phyloP scores from a whole-genome alignment of 2,113 vertebrate genomes.

The Limnothrissa miodon region DNA sequence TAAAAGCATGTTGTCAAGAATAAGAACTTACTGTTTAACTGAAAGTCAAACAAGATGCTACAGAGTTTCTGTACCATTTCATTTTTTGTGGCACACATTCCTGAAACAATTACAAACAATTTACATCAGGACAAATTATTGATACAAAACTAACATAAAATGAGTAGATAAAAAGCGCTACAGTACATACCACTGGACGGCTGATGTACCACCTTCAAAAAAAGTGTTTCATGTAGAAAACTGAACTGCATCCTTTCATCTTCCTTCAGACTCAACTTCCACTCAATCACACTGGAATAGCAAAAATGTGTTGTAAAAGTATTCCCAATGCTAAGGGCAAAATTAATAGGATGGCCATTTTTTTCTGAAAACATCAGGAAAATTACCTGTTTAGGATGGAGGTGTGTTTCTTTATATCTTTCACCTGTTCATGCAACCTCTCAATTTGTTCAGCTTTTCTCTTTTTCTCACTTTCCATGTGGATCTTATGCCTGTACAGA shows the following conservation, averaged over 20 bases:
- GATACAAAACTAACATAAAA: not conserved
- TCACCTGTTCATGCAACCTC: not conserved
- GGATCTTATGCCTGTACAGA: conserved; percentile 55
- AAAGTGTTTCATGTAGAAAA: conserved; percentile 65
- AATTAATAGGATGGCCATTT: not conserved
- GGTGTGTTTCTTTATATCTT: not conserved
- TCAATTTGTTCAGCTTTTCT: not conserved
- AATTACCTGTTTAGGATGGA: not conserved
- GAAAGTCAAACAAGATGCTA: conserved; percentile 54
- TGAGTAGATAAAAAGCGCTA: not conserved
- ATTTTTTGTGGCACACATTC: not conserved
- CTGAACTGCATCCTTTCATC: conserved; percentile 51
- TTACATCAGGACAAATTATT: not conserved
- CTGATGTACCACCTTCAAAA: conserved; percentile 58
- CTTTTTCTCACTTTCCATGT: conserved; percentile 58
- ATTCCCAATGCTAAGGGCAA: not conserved
- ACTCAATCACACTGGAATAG: conserved; percentile 67
- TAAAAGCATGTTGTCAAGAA: not conserved
- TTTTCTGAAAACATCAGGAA: not conserved
- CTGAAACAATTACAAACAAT: not conserved
- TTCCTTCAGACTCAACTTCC: conserved; percentile 51
- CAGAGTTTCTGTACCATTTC: conserved; percentile 49
- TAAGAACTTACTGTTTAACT: conserved; percentile 62
- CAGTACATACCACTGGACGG: conserved; percentile 53
- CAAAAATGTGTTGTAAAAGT: not conserved